Evolutionary conservation across 2,888 invertebrate species (phyloP), one percentile per base, ranked within the genome.

Genomic region (Fragum whitleyi): DNA sequence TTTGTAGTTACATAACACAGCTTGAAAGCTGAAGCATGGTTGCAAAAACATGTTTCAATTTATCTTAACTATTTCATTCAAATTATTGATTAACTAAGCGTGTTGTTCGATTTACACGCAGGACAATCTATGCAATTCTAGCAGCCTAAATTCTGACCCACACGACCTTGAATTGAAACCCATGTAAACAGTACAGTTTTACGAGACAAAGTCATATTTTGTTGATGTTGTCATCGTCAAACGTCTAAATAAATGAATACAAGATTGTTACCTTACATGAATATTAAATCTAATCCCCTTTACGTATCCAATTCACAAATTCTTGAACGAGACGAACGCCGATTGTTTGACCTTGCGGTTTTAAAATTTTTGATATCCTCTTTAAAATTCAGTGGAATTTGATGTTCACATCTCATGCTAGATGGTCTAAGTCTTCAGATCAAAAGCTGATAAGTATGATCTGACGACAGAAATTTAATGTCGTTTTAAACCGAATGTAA

Each of bases 141-240:
- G 72, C 81, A 81, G 61, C 70, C 81, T 77, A 81, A 77, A 77
- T 81, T 21, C 51, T 81, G 81, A 81, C 81, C 81, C 70, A 51
- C 19, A 19, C 77, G 81, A 81, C 81, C 81, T 81, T 81, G 81
- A 62, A 29, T 61, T 2, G 65, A 21, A 7, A 42, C 65, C 23
- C 65, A 65, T 65, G 65, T 65, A 65, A 65, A 69, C 29, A 67
- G 42, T 3, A 62, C 2, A 9, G n/a, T 19, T 9, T 47, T 3
- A 47, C 47, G 3, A 9, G 3, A 9, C 32, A 6, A 36, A 36
- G 32, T 36, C 32, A 36, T 36, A 3, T 36, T 36, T 36, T 3
- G 3, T 36, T 9, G 9, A 9, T 36, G 9, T 36, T 36, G 32
- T 36, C 32, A 36, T 36, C 32, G 9, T 3, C 9, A 36, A 6